Evolutionary conservation across 2,888 invertebrate genomes (phyloP), one percentile per base, ranked within the genome.

Genomic region (Zele albiditarsus): DNA sequence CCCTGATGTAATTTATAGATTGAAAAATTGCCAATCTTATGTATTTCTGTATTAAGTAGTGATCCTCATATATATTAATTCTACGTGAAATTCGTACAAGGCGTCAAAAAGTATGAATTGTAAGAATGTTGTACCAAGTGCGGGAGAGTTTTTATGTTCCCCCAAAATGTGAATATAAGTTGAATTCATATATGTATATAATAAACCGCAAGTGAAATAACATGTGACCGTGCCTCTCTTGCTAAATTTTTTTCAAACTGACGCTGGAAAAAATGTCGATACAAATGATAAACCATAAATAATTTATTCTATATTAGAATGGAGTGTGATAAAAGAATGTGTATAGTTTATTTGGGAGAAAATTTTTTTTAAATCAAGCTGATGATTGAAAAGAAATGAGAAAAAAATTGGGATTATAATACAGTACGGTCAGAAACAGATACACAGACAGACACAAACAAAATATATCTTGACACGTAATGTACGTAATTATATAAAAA

Each of bases 251-350:
- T 63, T 62, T 82, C 80, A 76, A 58, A 77, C 77, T 78, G 71
- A 78, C 38, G 28, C 16, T n/a, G 5, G 38, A 12, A 38, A 38
- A 65, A 38, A 53, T 33, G 31, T 57, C 68, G 74, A 76, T 78
- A 77, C 78, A 78, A 80, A 83, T 82, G 79, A 82, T 80, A 16
- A 67, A 33, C 20, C 76, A 74, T 83, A 82, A 81, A 82, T 82
- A 77, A 84, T 84, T 86, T 85, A 86, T 86, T 86, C 83, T 86
- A 85, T 83, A 86, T 86, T 82, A 80, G 80, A 82, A 82, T 80
- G 80, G 78, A 74, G 67, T 73, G 74, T 58, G 20, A 49, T 53
- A 57, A 53, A 62, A 25, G 72, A 75, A 76, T 79, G 71, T 80
- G 81, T 82, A 80, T 70, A 82, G 78, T 79, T 80, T 77, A 80